Evolutionary conservation across 2,113 vertebrate species (phyloP).

Genomic region (Crotalus tigris): DNA sequence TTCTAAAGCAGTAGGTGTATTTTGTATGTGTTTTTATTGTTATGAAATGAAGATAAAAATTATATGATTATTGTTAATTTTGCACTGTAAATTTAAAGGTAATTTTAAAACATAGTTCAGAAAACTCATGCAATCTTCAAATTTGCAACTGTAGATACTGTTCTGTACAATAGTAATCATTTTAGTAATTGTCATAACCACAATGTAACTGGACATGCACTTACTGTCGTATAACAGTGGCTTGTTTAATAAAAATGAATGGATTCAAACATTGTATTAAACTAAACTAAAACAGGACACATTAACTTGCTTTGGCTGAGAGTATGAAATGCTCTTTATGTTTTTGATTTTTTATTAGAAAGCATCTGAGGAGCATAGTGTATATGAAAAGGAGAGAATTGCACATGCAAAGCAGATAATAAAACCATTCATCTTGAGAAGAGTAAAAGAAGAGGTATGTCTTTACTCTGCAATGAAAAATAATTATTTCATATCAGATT

Average conservation of each 20-base stretch:
- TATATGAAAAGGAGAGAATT: slow-evolving; percentile 91
- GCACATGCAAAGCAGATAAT: slow-evolving; percentile 94
- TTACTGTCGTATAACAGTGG: neutral
- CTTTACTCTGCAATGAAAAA: neutral
- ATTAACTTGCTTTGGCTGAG: neutral
- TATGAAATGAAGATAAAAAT: neutral
- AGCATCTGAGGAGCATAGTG: slow-evolving; percentile 85
- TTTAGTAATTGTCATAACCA: neutral
- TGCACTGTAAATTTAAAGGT: neutral
- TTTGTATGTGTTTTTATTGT: neutral
- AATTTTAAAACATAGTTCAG: neutral
- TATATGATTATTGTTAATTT: neutral
- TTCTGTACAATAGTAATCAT: neutral
- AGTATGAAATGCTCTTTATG: neutral
- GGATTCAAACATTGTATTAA: neutral
- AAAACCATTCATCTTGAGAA: slow-evolving; percentile 94
- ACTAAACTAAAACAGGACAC: neutral
- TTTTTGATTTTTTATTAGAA: slow-evolving; percentile 74
- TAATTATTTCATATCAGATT: neutral
- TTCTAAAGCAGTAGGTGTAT: slow-evolving; percentile 79
- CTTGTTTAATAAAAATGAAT: neutral
- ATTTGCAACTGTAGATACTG: neutral
- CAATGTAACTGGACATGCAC: neutral
- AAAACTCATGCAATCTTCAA: neutral
- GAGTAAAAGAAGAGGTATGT: slow-evolving; percentile 91